Evolutionary conservation across 2,797 vertebrate genomes (phyloP).

Genomic region (Chloroceryle amazona): DNA sequence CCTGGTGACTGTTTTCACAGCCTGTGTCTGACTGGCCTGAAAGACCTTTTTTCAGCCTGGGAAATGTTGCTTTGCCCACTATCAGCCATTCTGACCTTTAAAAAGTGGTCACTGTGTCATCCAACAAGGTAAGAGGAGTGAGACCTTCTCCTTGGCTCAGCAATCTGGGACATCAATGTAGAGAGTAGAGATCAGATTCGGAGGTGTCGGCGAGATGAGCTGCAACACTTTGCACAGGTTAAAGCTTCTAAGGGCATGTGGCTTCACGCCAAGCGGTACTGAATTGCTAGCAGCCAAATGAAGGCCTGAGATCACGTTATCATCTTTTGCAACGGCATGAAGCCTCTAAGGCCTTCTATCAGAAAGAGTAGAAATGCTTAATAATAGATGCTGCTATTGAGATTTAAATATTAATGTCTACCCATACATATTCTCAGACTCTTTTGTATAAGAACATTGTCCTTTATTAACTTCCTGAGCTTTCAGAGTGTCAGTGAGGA

Average conservation of each 20-base stretch:
- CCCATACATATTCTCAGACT: conserved; percentile 3
- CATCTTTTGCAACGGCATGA: not conserved
- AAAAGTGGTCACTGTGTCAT: not conserved
- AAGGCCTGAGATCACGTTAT: not conserved
- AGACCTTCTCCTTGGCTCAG: not conserved
- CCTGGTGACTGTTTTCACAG: not conserved
- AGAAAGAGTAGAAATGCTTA: not conserved
- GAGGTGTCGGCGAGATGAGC: not conserved
- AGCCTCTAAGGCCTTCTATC: not conserved
- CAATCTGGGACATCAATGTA: not conserved
- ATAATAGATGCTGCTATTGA: conserved; percentile 39
- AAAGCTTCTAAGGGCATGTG: not conserved
- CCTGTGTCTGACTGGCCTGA: not conserved
- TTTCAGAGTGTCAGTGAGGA: not conserved
- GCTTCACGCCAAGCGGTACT: not conserved
- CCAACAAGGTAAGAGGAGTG: not conserved
- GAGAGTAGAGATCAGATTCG: not conserved
- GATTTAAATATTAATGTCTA: conserved; percentile 54
- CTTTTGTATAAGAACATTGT: not conserved
- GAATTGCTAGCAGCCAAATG: not conserved
- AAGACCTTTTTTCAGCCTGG: not conserved
- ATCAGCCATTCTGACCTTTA: not conserved
- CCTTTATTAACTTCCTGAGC: not conserved
- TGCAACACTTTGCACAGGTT: not conserved
- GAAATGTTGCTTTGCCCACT: not conserved